phyloP scores from a whole-genome alignment of 2,797 vertebrate genomes.

The Triplophysa yarkandensis region DNA sequence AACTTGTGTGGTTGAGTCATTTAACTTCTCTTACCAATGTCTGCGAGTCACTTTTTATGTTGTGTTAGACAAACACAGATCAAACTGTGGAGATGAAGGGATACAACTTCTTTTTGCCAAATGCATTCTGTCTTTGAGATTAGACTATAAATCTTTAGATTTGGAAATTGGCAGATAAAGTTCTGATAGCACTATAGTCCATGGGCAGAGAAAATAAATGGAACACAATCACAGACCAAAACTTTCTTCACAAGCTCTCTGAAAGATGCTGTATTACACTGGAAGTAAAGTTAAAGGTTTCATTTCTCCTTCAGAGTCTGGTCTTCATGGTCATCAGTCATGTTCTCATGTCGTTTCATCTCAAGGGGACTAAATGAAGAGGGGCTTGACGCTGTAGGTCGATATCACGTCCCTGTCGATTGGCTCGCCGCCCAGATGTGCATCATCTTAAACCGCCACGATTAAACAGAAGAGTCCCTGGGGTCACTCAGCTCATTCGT shows the following conservation, averaged over 20 bases:
- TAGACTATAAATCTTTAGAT: conserved; percentile 48
- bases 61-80: conserved; percentile 21
- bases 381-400: conserved; percentile 45
- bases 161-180: conserved; percentile 8
- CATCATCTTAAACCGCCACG: conserved; percentile 58
- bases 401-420: conserved; percentile 14
- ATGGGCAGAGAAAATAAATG: conserved; percentile 9
- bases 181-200: conserved; percentile 14
- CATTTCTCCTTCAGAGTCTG: conserved; percentile 57
- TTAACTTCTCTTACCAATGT: too few species aligned
- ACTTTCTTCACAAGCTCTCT: conserved; percentile 20
- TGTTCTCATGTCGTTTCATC: conserved; percentile 52
- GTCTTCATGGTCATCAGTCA: conserved; percentile 58
- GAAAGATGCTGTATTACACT: conserved; percentile 27
- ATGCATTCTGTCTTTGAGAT: conserved; percentile 41
- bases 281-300: conserved; percentile 68
- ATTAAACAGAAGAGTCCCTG: conserved; percentile 66
- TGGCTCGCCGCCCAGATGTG: conserved; percentile 57
- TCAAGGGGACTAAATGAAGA: conserved; percentile 58
- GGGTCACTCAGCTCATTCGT: conserved; percentile 53
- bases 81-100: conserved; percentile 15
- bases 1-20: background rate
- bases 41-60: conserved; percentile 10
- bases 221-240: conserved; percentile 13
- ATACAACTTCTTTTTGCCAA: conserved; percentile 18